A percentile compares a stretch with the other conserved stretches of the same genome.
phyloP scores from a whole-genome alignment of 2,113 vertebrate genomes.

The Astatotilapia flaviijosephi region DNA sequence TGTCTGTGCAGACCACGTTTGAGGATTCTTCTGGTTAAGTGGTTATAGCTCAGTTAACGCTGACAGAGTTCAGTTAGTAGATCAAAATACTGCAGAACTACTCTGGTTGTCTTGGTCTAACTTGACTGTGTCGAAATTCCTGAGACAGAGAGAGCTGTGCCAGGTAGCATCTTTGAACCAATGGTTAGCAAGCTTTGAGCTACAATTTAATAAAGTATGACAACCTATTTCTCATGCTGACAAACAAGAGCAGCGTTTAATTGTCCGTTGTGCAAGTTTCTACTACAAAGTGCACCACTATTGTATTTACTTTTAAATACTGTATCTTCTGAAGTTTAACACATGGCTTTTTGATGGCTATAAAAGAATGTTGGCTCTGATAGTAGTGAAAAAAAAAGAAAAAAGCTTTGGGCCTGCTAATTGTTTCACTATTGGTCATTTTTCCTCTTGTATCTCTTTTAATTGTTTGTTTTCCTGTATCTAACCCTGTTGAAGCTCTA shows the following conservation, averaged over 20 bases:
- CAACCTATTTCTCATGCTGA: background rate
- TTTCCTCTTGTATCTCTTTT: conserved; percentile 72
- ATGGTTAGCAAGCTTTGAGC: background rate
- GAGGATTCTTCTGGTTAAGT: background rate
- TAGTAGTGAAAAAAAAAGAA: conserved; percentile 14
- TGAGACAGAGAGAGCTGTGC: background rate
- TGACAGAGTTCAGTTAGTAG: background rate
- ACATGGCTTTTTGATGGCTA: background rate
- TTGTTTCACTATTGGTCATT: conserved; percentile 59
- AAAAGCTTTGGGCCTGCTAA: conserved; percentile 47
- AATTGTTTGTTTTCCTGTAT: conserved; percentile 91
- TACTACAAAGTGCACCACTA: background rate
- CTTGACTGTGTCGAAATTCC: background rate
- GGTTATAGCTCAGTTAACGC: background rate
- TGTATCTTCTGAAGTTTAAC: background rate
- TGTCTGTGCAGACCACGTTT: background rate
- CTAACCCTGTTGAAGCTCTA: conserved; percentile 91
- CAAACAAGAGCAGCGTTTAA: background rate
- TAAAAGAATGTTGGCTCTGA: conserved; percentile 6
- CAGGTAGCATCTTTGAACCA: background rate
- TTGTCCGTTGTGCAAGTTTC: rapidly evolving
- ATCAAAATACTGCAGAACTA: background rate
- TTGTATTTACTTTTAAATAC: background rate
- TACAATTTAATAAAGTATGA: background rate
- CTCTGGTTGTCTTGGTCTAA: background rate